Conservation (phyloP, 2,113 vertebrate genomes). For the Puma concolor region DNA sequence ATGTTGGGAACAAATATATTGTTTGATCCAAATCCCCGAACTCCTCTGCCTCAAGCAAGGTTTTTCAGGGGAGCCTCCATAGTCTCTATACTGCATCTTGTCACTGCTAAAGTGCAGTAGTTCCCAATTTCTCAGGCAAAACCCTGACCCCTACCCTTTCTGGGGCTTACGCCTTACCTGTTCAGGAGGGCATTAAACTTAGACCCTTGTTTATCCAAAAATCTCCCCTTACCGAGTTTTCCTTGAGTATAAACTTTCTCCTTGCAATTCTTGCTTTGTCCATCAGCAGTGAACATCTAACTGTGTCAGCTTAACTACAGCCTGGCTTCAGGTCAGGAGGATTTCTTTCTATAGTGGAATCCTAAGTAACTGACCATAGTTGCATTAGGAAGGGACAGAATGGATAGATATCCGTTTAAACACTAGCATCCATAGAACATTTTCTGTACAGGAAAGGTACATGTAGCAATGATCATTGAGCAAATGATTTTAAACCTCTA, state of each 20-base stretch:
- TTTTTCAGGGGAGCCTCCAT: background rate
- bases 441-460: background rate
- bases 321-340: background rate
- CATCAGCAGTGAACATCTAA: background rate
- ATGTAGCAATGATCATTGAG: background rate
- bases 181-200: background rate
- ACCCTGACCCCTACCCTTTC: background rate
- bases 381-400: background rate
- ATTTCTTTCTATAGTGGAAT: background rate
- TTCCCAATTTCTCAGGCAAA: background rate
- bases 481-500: background rate
- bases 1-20: background rate
- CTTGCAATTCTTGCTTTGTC: background rate
- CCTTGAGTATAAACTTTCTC: background rate
- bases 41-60: background rate
- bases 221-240: background rate
- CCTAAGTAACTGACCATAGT: background rate
- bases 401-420: background rate
- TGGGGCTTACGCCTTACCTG: background rate
- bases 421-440: background rate
- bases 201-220: background rate
- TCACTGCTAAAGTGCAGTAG: background rate
- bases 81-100: background rate
- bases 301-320: background rate
- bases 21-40: background rate